Evolutionary conservation across 2,113 vertebrate genomes (phyloP), one percentile per base, ranked within the genome.

Genomic region (Hyperopisus bebe): DNA sequence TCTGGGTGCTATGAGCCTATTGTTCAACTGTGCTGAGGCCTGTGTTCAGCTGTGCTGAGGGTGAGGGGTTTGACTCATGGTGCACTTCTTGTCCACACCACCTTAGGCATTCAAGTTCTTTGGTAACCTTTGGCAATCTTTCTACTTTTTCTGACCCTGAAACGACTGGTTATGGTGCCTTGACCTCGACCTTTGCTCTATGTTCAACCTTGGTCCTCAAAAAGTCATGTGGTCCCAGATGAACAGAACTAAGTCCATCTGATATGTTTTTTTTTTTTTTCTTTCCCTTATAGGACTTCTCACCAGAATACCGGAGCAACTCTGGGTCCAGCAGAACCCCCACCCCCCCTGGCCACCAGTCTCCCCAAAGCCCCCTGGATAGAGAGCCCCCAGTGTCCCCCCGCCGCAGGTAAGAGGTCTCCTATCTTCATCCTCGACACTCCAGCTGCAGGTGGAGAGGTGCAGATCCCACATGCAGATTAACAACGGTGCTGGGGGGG

Each of bases 291-390:
- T 87, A 96, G 96, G 95, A 96, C 89, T 92, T 95, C 9, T 88
- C 93, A 1, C 55, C 93, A 89, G 95, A 96, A 90, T 93, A 93
- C 90, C 95, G 95, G 90, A 95, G 90, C 80, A 94, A 93, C 92
- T 96, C 94, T 0, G 88, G 94, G 66, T 94, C 95, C 85, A 96
- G 95, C 92, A 92, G 95, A 90, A 96, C 95, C 48, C 95, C 96
- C 0, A 96, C 96, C n/a, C 96, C 95, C 24, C 95, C 95, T 11
- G 96, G 94, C 88, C 93, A 91, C 87, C 94, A 95, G 92, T 96
- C 95, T 0, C 96, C 96, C 24, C 94, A 93, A 1, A 96, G 95
- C 89, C 94, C 95, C 42, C 89, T 93, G 0, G 95, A 96, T 5
- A 94, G 92, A 27, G 96, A 96, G 2, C 47, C 92, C 0, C 92